A percentile compares a stretch with the other conserved stretches of the same genome.
These are phyloP conservation scores for Ciconia nigra DNA, from an alignment of 2,797 vertebrate genomes.

Conservation along the genomic window DNA sequence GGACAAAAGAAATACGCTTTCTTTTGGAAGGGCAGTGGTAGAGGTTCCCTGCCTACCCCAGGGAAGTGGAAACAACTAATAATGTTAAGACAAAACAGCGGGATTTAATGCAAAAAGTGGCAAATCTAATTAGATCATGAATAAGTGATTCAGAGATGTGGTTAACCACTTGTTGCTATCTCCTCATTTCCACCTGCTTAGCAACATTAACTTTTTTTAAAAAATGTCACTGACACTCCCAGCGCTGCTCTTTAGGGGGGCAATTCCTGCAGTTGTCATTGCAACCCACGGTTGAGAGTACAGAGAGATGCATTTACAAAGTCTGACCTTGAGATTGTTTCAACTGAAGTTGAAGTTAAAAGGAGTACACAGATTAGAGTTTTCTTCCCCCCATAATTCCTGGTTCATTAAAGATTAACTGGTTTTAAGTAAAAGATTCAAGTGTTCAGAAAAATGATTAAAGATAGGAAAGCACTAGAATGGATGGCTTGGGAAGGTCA, in stretches of 20 bases:
- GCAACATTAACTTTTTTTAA: background rate
- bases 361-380: background rate
- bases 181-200: background rate
- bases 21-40: accelerated
- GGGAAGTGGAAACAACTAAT: background rate
- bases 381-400: background rate
- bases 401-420: background rate
- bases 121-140: background rate
- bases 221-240: background rate
- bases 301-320: background rate
- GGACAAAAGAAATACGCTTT: background rate
- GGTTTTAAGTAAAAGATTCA: background rate
- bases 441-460: background rate
- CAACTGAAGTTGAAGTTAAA: background rate
- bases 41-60: background rate
- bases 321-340: background rate
- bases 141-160: background rate
- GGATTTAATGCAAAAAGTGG: background rate
- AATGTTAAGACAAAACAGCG: background rate
- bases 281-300: background rate
- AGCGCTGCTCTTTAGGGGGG: background rate
- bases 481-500: background rate
- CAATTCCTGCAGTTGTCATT: background rate
- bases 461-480: background rate
- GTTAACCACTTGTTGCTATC: background rate